These are phyloP conservation scores for Ficedula albicollis DNA, from an alignment of 2,797 vertebrate species.

Conservation along the genomic window DNA sequence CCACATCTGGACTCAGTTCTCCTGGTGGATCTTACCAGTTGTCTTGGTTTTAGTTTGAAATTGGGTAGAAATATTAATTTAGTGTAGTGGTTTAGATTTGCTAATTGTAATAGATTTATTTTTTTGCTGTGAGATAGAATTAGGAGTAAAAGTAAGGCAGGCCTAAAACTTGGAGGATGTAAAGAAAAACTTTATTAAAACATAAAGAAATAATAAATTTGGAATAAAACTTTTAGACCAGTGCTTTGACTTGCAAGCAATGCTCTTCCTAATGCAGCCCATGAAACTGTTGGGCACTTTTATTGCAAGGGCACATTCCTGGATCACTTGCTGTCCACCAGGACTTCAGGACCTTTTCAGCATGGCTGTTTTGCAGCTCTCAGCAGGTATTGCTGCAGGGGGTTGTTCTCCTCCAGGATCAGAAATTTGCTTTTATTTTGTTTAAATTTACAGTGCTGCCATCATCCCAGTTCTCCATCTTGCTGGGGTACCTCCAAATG, in stretches of 20 bases:
- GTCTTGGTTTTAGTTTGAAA: too few relatives aligned
- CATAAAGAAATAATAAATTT: too few relatives aligned
- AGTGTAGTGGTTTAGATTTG: too few relatives aligned
- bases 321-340: background rate
- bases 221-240: too few relatives aligned
- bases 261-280: fast-evolving
- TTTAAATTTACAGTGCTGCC: background rate
- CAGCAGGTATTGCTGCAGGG: background rate
- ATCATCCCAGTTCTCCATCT: background rate
- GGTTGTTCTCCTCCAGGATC: fast-evolving
- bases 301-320: background rate
- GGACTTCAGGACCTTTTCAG: fast-evolving
- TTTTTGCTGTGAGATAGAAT: too few relatives aligned
- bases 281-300: background rate
- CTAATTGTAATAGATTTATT: too few relatives aligned
- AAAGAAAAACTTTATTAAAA: too few relatives aligned
- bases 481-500: background rate
- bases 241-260: background rate
- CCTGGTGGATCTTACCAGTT: background rate
- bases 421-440: background rate
- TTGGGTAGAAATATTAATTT: too few relatives aligned
- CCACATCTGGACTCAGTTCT: fast-evolving
- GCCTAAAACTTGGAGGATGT: too few relatives aligned
- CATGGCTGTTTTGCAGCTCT: background rate
- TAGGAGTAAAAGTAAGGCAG: too few relatives aligned